Evolutionary conservation across 2,888 invertebrate genomes (phyloP).

Genomic region (Drosophila paranaensis): DNA sequence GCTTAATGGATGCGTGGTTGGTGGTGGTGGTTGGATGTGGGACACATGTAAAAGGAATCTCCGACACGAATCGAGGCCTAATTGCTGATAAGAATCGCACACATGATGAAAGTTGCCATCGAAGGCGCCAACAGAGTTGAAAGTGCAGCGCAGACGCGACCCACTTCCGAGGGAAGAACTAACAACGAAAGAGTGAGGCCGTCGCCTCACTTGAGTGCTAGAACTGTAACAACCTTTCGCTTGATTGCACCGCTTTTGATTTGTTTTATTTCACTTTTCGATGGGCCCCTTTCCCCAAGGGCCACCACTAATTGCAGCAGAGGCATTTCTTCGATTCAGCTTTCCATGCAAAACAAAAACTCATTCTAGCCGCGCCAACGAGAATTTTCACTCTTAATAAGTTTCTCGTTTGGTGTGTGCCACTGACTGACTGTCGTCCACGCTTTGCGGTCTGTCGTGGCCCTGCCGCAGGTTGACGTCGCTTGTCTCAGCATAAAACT

Average conservation of each 20-base stretch:
- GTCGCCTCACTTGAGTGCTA: constrained; percentile 42
- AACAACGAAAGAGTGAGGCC: constrained; percentile 37
- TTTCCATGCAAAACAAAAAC: constrained; percentile 65
- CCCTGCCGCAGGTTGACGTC: constrained; percentile 28
- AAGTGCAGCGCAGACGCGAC: constrained; percentile 55
- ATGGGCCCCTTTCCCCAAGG: constrained; percentile 27
- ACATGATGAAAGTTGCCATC: constrained; percentile 44
- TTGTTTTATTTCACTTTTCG: constrained; percentile 70
- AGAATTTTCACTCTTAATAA: constrained; percentile 78
- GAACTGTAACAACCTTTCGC: constrained; percentile 51
- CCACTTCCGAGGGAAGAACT: constrained; percentile 30
- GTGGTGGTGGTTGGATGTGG: constrained; percentile 13
- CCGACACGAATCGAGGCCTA: constrained; percentile 34
- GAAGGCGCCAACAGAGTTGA: constrained; percentile 45
- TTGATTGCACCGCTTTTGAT: constrained; percentile 56
- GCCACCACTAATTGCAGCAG: constrained; percentile 59
- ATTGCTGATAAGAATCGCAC: constrained; percentile 68
- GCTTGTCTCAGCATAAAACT: constrained; percentile 66
- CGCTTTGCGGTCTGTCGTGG: constrained; percentile 40
- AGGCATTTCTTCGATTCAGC: constrained; percentile 47
- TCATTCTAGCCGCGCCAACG: constrained; percentile 50
- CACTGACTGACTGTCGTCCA: constrained; percentile 72
- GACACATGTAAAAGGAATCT: constrained; percentile 36
- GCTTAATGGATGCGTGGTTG: constrained; percentile 30
- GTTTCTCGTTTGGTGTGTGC: constrained; percentile 73